These are phyloP conservation scores for Apamea epomidion DNA, from an alignment of 2,888 invertebrate genomes.

Conservation along the genomic window DNA sequence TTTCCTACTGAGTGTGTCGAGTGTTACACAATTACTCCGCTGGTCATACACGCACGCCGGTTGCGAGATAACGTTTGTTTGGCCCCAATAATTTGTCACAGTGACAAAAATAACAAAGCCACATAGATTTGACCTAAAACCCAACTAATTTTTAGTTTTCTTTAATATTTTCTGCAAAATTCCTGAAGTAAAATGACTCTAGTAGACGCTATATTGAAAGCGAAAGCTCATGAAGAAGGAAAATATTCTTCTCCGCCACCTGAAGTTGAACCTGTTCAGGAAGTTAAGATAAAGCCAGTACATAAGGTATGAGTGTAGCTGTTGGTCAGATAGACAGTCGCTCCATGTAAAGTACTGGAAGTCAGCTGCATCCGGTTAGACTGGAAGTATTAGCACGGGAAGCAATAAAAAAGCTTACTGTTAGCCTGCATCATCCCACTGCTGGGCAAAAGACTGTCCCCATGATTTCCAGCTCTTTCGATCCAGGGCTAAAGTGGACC, in stretches of 20 bases:
- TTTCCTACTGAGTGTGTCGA: too few relatives aligned
- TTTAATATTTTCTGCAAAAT: slow-evolving; percentile 36
- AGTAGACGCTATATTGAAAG: slow-evolving; percentile 75
- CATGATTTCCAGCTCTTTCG: too few relatives aligned
- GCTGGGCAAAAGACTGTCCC: too few relatives aligned
- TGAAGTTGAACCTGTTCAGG: slow-evolving; percentile 62
- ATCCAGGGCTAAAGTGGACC: too few relatives aligned
- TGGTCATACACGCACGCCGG: background rate
- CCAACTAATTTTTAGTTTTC: background rate
- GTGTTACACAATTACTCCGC: background rate
- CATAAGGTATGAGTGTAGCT: slow-evolving; percentile 25
- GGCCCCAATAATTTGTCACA: background rate
- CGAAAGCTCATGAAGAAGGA: slow-evolving; percentile 67
- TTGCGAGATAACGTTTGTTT: background rate
- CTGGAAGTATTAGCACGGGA: too few relatives aligned
- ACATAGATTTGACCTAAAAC: slow-evolving; percentile 41
- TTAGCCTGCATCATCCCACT: too few relatives aligned
- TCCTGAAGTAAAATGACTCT: slow-evolving; percentile 72
- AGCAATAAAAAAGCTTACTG: too few relatives aligned
- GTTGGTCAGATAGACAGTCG: background rate
- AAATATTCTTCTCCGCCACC: slow-evolving; percentile 81
- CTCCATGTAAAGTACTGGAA: background rate
- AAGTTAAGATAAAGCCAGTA: slow-evolving; percentile 12
- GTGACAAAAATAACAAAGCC: slow-evolving; percentile 35
- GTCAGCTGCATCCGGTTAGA: too few relatives aligned